Base-by-base conservation (phyloP, 2,113 vertebrate genomes). In the Noturus placidus region DNA sequence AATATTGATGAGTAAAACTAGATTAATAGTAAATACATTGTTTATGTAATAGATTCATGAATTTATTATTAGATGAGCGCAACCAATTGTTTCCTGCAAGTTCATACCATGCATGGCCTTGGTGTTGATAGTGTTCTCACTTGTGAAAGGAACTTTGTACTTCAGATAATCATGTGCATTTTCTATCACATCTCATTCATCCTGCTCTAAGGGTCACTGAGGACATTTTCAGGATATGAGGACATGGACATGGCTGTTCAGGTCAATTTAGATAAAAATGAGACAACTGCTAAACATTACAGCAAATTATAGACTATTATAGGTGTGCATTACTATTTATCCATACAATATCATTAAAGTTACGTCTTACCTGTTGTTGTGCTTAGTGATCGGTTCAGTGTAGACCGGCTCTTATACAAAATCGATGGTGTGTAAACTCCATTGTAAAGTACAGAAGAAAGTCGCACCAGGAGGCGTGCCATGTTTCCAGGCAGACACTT, bases 401-500 rank as follows among this genome's bases (percentile, higher is more conserved):
- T 61, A 3, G 86, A 61, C 52, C 88, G 87, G 89, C 82, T 93
- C 76, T 86, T 90, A 61, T 88, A 82, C 59, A 87, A 72, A 50
- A 89, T 11, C 76, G 27, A 63, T 69, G 3, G 88, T 1, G 84
- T 87, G 76, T 83, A 30, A 0, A 87, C 78, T 27, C 46, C 90
- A 8, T 82, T 92, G 56, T 90, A 92, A 88, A 92, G 63, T 2
- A 89, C 35, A 9, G 27, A 50, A 38, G 91, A 85, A 52, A 95
- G 69, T 42, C 95, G 92, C 63, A 82, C 25, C 6, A 93, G 76
- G 35, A 93, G 82, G 42, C 94, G 94, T 65, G 95, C 95, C 95
- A 96, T 95, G 35, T 67, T 87, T 67, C 33, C 84, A 30, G 79
- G 80, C 82, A 82, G 63, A 78, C 52, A 25, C 82, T 25, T 77